These are phyloP conservation scores for Eubucco bourcierii DNA, from an alignment of 2,113 vertebrate genomes.

Conservation along the genomic window DNA sequence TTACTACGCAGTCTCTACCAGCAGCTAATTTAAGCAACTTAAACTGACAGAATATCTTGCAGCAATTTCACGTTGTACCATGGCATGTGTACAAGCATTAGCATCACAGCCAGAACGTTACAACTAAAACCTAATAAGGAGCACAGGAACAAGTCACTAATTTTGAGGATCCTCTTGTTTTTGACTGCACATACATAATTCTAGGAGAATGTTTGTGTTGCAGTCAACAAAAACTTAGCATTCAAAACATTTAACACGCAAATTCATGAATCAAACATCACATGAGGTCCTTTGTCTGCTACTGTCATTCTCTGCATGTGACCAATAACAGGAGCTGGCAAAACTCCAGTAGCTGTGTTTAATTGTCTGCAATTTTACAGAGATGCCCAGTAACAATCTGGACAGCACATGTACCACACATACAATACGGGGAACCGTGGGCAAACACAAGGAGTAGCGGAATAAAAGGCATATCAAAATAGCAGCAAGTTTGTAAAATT, in stretches of 20 bases:
- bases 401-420: neutral
- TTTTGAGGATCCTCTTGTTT: slow-evolving; percentile 6
- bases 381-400: slow-evolving; percentile 18
- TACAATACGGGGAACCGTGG: neutral
- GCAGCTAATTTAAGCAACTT: slow-evolving; percentile 29
- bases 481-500: neutral
- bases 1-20: neutral
- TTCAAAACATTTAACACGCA: neutral
- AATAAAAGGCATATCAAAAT: neutral
- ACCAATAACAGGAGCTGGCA: slow-evolving; percentile 24
- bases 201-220: neutral
- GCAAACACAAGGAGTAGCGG: neutral
- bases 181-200: neutral
- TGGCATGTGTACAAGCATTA: slow-evolving; percentile 12
- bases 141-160: slow-evolving; percentile 9
- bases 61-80: neutral
- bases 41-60: slow-evolving; percentile 3
- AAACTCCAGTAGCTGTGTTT: slow-evolving; percentile 18
- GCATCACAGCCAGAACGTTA: neutral
- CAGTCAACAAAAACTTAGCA: neutral
- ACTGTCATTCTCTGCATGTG: neutral
- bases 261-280: neutral
- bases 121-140: slow-evolving; percentile 28
- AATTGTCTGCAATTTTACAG: neutral
- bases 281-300: neutral